Evolutionary conservation across 2,888 invertebrate genomes (phyloP), one percentile per base, ranked within the genome.

Genomic region (Masnerella sp.): DNA sequence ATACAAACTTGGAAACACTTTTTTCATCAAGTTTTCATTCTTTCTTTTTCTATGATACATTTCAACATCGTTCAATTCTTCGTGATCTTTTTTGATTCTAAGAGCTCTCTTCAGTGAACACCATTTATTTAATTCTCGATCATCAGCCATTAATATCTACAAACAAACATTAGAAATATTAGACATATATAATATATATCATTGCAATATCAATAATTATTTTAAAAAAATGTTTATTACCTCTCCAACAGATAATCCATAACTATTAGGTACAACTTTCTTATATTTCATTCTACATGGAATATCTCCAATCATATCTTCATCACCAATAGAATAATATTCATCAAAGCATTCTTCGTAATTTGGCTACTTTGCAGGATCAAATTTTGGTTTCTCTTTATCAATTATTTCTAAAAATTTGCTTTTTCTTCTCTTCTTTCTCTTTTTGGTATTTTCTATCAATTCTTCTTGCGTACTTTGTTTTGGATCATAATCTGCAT

Each of bases 91-190:
- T 22, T 94, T 90, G 80, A 93, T 91, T 82, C 93, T 93, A n/a
- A 93, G 90, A 0, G 96, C 90, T 88, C 94, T 96, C 88, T 96
- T 97, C 2, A 98, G 88, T 0, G 97, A 96, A 78, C 94, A 96
- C 99, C 99, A 99, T 80, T 93, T 92, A 81, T 99, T 99, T 5
- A 99, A 89, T 87, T 99, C 98, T 78, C 92, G 93, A 86, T 99
- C 99, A 83, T 96, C 94, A 0, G 97, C 96, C 79, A 92, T 88
- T 62, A 99, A 89, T 82, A 99, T 97, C 96, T 97, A 82, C 15
- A 74, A 76, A 76, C 51, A 70, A 20, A 43, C 30, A 58, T 49
- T 9, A 38, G n/a, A n/a, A n/a, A n/a, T n/a, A n/a, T n/a, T n/a
- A n/a, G n/a, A n/a, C n/a, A n/a, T n/a, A n/a, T n/a, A n/a, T n/a